phyloP scores from a whole-genome alignment of 2,888 invertebrate genomes.

The Eubasilissa splendida region DNA sequence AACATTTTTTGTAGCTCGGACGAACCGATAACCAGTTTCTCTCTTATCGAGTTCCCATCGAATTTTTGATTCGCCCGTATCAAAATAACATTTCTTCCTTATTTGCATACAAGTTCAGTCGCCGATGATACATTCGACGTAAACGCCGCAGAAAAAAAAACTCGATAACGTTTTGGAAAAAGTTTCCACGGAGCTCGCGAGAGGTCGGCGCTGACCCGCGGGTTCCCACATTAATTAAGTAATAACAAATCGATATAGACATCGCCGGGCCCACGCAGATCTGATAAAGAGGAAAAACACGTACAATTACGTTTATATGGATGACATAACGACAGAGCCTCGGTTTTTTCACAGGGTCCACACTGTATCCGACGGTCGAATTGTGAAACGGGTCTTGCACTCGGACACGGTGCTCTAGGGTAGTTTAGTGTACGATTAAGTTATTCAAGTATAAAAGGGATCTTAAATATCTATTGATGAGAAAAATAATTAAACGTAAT shows the following conservation, averaged over 20 bases:
- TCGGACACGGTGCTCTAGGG: neutral
- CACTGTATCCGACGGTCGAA: neutral
- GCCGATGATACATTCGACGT: constrained; percentile 8
- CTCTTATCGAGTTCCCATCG: neutral
- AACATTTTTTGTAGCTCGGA: no score
- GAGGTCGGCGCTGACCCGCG: constrained; percentile 45
- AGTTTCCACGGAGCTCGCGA: constrained; percentile 20
- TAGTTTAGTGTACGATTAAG: neutral
- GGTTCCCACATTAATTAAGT: constrained; percentile 58
- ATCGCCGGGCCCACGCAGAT: constrained; percentile 46
- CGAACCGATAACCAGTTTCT: neutral
- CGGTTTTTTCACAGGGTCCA: constrained; percentile 20
- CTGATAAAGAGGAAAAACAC: constrained; percentile 44
- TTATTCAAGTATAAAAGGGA: neutral
- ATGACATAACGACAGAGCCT: constrained; percentile 44
- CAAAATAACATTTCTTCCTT: constrained; percentile 7
- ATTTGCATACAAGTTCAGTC: constrained; percentile 4
- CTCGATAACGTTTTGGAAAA: constrained; percentile 7
- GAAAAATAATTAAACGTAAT: no score
- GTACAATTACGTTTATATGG: constrained; percentile 46
- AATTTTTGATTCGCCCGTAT: neutral
- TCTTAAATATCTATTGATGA: no score
- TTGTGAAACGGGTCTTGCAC: neutral
- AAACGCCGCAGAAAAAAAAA: constrained; percentile 13
- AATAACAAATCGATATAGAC: constrained; percentile 57